Percentiles rank a stretch among this genome's conserved stretches.
These are phyloP conservation scores for Volucella zonaria DNA, from an alignment of 2,888 invertebrate genomes.

Conservation along the genomic window DNA sequence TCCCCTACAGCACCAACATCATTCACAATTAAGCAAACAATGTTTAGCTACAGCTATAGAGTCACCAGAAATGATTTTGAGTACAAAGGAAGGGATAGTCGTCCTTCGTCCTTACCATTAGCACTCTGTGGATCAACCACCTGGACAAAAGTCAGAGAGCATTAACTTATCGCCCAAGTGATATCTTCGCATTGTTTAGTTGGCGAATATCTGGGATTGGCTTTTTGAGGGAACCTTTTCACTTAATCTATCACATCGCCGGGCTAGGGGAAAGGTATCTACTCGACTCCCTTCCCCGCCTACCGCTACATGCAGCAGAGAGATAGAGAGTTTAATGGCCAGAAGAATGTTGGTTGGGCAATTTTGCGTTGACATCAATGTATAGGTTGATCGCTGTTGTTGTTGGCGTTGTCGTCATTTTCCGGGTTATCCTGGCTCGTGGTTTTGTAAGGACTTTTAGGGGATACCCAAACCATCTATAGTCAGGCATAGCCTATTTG, in stretches of 20 bases:
- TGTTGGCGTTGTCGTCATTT: neutral
- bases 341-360: conserved; percentile 27
- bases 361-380: conserved; percentile 44
- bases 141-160: conserved; percentile 57
- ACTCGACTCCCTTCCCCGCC: no score
- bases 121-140: conserved; percentile 1
- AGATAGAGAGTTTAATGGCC: conserved; percentile 4
- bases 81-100: no score
- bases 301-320: no score
- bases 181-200: conserved; percentile 54
- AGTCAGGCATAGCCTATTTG: neutral
- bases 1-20: conserved; percentile 29
- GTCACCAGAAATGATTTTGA: conserved; percentile 7
- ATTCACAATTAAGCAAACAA: conserved; percentile 64
- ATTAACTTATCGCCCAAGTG: conserved; percentile 62
- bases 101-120: neutral
- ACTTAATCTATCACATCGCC: conserved; percentile 55
- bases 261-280: conserved; percentile 4
- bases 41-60: conserved; percentile 9
- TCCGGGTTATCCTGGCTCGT: conserved; percentile 6
- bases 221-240: conserved; percentile 53
- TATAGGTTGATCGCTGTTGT: conserved; percentile 27
- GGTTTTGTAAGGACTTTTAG: conserved; percentile 29
- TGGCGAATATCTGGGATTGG: conserved; percentile 46
- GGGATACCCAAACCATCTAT: no score